Evolutionary conservation across 2,113 vertebrate species (phyloP).

Genomic region (Indicator indicator): DNA sequence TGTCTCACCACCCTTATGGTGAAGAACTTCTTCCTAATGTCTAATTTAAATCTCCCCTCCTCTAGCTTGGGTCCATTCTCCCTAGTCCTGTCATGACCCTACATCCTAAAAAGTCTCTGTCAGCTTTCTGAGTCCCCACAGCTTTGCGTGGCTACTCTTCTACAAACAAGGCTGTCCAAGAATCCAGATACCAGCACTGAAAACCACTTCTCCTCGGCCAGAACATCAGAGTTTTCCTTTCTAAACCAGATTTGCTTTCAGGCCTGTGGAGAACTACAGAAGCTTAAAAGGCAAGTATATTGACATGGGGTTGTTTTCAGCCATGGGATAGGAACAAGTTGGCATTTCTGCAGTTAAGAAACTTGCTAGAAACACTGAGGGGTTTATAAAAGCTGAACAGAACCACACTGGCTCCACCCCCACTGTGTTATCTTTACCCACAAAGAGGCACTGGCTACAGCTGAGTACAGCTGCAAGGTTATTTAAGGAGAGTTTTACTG

Average conservation of each 20-base stretch:
- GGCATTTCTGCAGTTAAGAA: not conserved
- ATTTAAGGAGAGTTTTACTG: not conserved
- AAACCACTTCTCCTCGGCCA: not conserved
- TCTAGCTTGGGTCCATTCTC: too few species aligned
- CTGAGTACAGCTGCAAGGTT: not conserved
- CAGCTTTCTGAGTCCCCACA: not conserved
- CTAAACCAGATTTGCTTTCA: not conserved
- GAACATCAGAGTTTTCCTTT: not conserved
- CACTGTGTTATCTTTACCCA: rapidly evolving
- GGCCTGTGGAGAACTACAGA: not conserved
- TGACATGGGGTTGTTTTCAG: not conserved
- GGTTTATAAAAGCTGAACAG: not conserved
- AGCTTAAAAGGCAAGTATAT: not conserved
- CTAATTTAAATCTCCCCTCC: too few species aligned
- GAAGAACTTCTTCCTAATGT: too few species aligned
- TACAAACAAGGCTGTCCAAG: not conserved
- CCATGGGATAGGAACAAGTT: not conserved
- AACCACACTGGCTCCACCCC: not conserved
- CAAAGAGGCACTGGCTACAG: not conserved
- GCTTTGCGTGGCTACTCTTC: not conserved
- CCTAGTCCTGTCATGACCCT: too few species aligned
- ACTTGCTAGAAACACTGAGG: not conserved
- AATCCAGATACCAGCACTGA: not conserved
- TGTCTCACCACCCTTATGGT: too few species aligned
- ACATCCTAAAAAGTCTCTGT: too few species aligned